phyloP scores from a whole-genome alignment of 2,888 invertebrate genomes.

The Apodemia zela region DNA sequence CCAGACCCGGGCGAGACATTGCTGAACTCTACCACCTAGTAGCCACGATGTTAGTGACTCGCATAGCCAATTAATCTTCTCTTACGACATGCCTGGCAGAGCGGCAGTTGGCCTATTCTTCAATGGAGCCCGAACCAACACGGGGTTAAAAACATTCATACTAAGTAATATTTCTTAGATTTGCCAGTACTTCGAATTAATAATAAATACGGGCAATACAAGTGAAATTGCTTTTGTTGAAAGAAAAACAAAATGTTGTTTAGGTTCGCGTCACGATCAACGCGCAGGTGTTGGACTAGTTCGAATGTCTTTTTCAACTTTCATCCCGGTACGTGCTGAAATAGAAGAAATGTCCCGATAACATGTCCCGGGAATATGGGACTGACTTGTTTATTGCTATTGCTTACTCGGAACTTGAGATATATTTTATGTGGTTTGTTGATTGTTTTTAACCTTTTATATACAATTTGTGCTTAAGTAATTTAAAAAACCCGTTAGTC shows the following conservation, averaged over 20 bases:
- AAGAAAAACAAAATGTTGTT: constrained; percentile 10
- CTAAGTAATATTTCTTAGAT: not conserved
- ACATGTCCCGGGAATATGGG: constrained; percentile 14
- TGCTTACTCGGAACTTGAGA: not conserved
- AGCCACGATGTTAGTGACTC: too few species aligned
- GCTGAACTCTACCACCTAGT: too few species aligned
- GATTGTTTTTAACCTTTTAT: not conserved
- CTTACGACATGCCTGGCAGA: too few species aligned
- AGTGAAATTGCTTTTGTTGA: not conserved
- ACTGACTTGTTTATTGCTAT: constrained; percentile 14
- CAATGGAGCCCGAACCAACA: too few species aligned
- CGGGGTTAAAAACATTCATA: too few species aligned
- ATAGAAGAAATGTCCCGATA: constrained; percentile 22
- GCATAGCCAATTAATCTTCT: too few species aligned
- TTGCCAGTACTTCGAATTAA: not conserved
- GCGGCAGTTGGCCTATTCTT: too few species aligned
- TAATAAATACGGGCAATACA: not conserved
- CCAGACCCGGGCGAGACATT: too few species aligned
- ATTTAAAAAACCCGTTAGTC: too few species aligned
- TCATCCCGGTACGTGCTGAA: constrained; percentile 23
- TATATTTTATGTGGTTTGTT: constrained; percentile 9
- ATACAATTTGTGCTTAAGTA: not conserved
- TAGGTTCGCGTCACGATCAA: constrained; percentile 22
- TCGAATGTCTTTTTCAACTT: constrained; percentile 24
- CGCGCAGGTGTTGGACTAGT: constrained; percentile 24